These are phyloP conservation scores for Lethrus apterus DNA, from an alignment of 1,140 invertebrate species.

Conservation along the genomic window DNA sequence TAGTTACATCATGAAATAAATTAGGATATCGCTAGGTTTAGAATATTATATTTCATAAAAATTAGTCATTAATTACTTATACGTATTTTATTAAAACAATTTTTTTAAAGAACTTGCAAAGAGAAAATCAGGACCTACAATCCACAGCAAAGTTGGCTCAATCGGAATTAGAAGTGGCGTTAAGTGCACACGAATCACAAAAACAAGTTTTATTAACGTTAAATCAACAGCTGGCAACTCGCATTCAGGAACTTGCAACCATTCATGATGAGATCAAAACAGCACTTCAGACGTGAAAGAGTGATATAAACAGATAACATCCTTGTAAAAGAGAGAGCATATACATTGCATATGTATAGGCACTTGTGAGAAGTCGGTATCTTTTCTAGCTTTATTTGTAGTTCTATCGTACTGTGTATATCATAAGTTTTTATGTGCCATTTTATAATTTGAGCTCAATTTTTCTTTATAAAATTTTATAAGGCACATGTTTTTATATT, in stretches of 20 bases:
- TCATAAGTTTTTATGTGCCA: no score
- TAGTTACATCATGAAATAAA: no score
- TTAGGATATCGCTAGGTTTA: no score
- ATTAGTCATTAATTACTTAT: background rate
- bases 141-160: slow-evolving; percentile 68
- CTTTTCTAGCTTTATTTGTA: no score
- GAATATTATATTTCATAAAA: background rate
- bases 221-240: slow-evolving; percentile 72
- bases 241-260: slow-evolving; percentile 77
- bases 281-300: slow-evolving; percentile 65
- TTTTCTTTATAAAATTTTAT: no score
- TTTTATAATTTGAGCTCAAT: no score
- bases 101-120: slow-evolving; percentile 50
- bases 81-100: background rate
- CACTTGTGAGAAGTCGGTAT: no score
- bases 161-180: slow-evolving; percentile 73
- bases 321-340: slow-evolving; percentile 13
- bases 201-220: slow-evolving; percentile 76
- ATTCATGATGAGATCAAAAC: slow-evolving; percentile 79
- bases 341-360: slow-evolving; percentile 25
- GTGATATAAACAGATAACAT: slow-evolving; percentile 19
- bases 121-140: slow-evolving; percentile 67
- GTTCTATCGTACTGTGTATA: no score
- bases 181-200: slow-evolving; percentile 76
- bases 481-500: no score